Evolutionary conservation across 2,113 vertebrate species (phyloP).

Genomic region (Chloebia gouldiae): DNA sequence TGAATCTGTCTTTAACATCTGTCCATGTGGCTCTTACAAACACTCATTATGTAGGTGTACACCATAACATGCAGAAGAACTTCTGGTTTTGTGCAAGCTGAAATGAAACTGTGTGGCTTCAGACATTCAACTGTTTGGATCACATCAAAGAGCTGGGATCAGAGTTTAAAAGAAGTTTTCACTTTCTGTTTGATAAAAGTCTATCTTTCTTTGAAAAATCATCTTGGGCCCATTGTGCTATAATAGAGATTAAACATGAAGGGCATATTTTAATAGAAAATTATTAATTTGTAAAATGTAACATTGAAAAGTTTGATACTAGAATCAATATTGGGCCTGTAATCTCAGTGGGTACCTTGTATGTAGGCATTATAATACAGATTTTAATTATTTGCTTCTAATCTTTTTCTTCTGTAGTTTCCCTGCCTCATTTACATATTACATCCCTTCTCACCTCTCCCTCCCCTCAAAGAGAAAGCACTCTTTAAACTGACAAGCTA

Average conservation of each 20-base stretch:
- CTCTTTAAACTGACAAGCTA: background rate
- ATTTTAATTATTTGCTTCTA: conserved; percentile 21
- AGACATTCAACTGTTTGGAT: background rate
- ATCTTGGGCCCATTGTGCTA: background rate
- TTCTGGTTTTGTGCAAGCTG: background rate
- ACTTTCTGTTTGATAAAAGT: background rate
- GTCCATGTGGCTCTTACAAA: background rate
- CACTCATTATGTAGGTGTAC: background rate
- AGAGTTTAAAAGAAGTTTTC: background rate
- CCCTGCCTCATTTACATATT: background rate
- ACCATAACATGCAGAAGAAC: background rate
- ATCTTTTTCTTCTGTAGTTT: conserved; percentile 19
- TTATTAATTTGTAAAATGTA: background rate
- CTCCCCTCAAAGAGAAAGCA: background rate
- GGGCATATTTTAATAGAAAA: background rate
- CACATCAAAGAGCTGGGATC: background rate
- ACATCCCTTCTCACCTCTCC: background rate
- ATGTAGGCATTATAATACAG: background rate
- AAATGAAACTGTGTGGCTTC: background rate
- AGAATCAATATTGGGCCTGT: background rate
- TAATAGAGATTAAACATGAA: conserved; percentile 4
- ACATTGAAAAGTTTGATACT: background rate
- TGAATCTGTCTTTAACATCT: background rate
- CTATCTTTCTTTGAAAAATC: background rate
- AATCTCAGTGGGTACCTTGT: background rate